Evolutionary conservation across 2,888 invertebrate genomes (phyloP), one percentile per base, ranked within the genome.

Genomic region (Stegana nigrithorax): DNA sequence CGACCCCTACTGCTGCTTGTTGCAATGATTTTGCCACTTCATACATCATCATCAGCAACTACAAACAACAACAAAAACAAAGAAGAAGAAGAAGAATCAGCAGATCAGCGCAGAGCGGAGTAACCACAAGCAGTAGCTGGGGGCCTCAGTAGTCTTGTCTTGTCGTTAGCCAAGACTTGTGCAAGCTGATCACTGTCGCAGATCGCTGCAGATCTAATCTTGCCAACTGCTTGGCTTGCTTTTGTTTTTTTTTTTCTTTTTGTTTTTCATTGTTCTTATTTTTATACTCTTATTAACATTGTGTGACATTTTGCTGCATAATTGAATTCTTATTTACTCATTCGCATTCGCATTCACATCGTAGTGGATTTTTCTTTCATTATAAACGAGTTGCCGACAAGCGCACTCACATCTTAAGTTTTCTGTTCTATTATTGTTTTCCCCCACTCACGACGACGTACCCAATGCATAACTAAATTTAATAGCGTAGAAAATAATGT

Each of bases 231-330:
- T n/a, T n/a, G n/a, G 36, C 4, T 26, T 14, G 21, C 47, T 25
- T 44, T 56, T 59, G 59, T 57, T 67, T 60, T 65, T 47, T 39
- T 17, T 21, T 19, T 26, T 47, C 62, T 55, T 64, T 67, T 61
- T 66, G 72, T 70, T 12, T 36, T 6, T 39, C 5, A 17, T 42
- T 26, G 29, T 25, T 51, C 21, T 26, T 10, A 19, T 26, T 36
- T 51, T 21, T n/a, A 36, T 36, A 10, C n/a, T 59, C 25, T 36
- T 29, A 27, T 60, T 53, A 12, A 44, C 29, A 55, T 55, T 45
- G 44, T 44, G 61, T 44, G 79, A 76, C 77, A 75, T 74, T 75
- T 69, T 69, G 71, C 67, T 75, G 77, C 73, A 75, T 78, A 76
- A 75, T 76, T 76, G 79, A 75, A 78, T 74, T 71, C 79, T 77